phyloP scores from a whole-genome alignment of 2,113 vertebrate species.

The Gopherus flavomarginatus region DNA sequence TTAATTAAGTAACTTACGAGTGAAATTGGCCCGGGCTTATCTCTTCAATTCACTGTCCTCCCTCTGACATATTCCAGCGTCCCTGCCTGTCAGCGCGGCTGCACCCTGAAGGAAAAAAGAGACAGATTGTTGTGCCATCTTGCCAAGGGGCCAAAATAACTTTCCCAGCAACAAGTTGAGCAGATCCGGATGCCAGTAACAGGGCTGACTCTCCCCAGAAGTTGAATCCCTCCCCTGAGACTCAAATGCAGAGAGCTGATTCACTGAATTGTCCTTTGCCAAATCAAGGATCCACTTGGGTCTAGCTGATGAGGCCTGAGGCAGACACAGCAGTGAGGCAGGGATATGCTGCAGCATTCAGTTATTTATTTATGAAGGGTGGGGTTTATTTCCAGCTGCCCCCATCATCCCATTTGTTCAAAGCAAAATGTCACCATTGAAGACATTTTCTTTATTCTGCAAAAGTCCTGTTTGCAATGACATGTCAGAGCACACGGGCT shows the following conservation, averaged over 20 bases:
- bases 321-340: neutral
- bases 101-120: neutral
- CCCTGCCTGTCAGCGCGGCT: neutral
- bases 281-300: conserved; percentile 19
- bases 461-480: conserved; percentile 64
- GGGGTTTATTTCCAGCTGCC: conserved; percentile 54
- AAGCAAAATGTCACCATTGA: conserved; percentile 70
- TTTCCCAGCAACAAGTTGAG: neutral
- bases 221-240: conserved; percentile 6
- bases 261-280: neutral
- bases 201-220: neutral
- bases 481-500: conserved; percentile 57
- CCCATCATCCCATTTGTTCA: conserved; percentile 79
- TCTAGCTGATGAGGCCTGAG: neutral
- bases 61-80: neutral
- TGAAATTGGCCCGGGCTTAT: conserved; percentile 50
- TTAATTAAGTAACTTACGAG: conserved; percentile 68
- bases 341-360: neutral
- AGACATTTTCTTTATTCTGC: conserved; percentile 77
- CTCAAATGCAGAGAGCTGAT: neutral
- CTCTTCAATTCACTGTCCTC: neutral
- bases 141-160: conserved; percentile 24
- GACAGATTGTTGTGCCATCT: neutral
- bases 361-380: neutral
- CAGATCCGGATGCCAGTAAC: neutral